Evolutionary conservation across 2,797 vertebrate genomes (phyloP), one percentile per base, ranked within the genome.

Genomic region (Periophthalmus magnuspinnatus): DNA sequence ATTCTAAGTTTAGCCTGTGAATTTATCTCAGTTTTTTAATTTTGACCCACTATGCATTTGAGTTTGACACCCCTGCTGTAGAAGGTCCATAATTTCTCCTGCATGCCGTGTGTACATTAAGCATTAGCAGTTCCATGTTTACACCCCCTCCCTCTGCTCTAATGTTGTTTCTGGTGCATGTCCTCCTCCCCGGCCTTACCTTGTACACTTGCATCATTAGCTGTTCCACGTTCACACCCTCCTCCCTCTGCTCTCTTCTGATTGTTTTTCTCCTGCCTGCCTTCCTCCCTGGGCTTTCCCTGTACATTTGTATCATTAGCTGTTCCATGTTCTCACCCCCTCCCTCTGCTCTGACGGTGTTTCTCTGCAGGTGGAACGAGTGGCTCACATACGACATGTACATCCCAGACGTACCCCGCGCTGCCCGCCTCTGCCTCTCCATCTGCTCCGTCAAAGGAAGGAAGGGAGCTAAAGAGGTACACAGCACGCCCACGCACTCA

Each of bases 401-500:
- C 93, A 96, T 99, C 93, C 95, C 95, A 83, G 97, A 99, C 76
- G 95, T 99, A 78, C 97, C 97, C 2, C 94, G 97, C 52, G 97
- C 97, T 14, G 97, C 97, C 72, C 95, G 97, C 14, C 96, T 99
- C 84, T 98, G 97, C 89, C 96, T 99, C 68, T 99, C 97, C 14
- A 99, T 99, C 91, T 99, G 97, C 81, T 99, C 97, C 17, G 97
- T 99, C 58, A 99, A 99, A 88, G 97, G 97, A 69, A 92, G 97
- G 72, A 99, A 99, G 76, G 97, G 97, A 45, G 97, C 97, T 36
- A 99, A 99, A 88, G 97, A 99, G 96, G 97, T 99, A 62, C 59
- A 36, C 21, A 55, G 7, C 17, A 33, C 33, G 8, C 57, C 16
- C 16, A 9, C 11, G 7, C 57, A 33, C 2, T 3, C 32, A 8